These are phyloP conservation scores for Cheumatopsyche charites DNA, from an alignment of 1,140 invertebrate species.

Conservation along the genomic window DNA sequence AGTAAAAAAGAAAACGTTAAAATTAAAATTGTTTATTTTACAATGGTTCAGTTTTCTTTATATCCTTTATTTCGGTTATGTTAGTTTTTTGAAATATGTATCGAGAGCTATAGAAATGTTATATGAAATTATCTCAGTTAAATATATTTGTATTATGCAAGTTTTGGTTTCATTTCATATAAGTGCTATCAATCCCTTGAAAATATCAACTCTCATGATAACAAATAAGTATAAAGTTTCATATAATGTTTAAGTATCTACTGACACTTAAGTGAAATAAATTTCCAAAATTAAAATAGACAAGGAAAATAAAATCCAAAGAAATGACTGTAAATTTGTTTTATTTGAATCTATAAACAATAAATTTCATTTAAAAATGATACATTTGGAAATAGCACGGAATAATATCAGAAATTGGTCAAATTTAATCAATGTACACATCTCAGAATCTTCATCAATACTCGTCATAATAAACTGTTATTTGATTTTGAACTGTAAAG, in stretches of 20 bases:
- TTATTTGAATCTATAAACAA: background rate
- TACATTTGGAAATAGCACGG: too few relatives aligned
- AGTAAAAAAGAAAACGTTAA: background rate
- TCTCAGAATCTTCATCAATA: too few relatives aligned
- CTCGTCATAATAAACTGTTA: too few relatives aligned
- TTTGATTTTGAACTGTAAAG: too few relatives aligned
- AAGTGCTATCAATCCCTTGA: too few relatives aligned
- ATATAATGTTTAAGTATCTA: too few relatives aligned
- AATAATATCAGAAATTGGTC: too few relatives aligned
- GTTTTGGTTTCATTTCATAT: background rate
- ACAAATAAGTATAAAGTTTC: too few relatives aligned
- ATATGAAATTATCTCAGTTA: slow-evolving; percentile 35
- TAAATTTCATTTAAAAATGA: background rate
- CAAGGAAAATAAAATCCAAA: background rate
- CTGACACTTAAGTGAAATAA: too few relatives aligned
- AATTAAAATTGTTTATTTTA: background rate
- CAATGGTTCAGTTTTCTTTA: background rate
- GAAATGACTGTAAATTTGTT: background rate
- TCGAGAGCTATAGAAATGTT: slow-evolving; percentile 33
- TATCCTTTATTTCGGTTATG: background rate
- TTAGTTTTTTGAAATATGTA: slow-evolving; percentile 11
- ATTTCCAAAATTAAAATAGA: too few relatives aligned
- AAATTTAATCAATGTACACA: too few relatives aligned
- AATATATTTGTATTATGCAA: slow-evolving; percentile 26
- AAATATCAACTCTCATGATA: too few relatives aligned